Percentiles rank a stretch among this genome's conserved stretches.
phyloP scores from a whole-genome alignment of 2,888 invertebrate species.

The Limulus polyphemus region DNA sequence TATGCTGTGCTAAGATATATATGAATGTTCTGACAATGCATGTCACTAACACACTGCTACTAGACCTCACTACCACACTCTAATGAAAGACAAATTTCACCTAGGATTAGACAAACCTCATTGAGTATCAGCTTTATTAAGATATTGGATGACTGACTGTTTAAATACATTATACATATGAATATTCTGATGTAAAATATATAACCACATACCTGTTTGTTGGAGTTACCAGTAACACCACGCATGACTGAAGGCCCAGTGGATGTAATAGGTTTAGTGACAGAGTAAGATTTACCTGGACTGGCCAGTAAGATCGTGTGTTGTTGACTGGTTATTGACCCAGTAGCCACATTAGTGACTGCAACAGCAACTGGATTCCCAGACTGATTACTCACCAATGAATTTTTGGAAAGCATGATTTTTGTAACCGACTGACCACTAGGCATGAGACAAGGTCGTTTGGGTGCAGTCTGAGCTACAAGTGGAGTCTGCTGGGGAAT shows the following conservation, averaged over 20 bases:
- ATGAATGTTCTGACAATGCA: too few relatives aligned
- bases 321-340: constrained; percentile 14
- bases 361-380: constrained; percentile 11
- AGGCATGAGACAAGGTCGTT: too few relatives aligned
- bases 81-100: too few relatives aligned
- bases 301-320: constrained; percentile 26
- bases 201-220: constrained; percentile 25
- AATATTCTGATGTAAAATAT: too few relatives aligned
- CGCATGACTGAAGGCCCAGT: constrained; percentile 31
- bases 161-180: neutral
- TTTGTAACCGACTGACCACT: constrained; percentile 18
- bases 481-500: too few relatives aligned
- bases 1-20: too few relatives aligned
- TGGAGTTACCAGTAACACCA: constrained; percentile 29
- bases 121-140: neutral
- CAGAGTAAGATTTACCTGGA: constrained; percentile 48
- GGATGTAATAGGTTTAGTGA: constrained; percentile 45
- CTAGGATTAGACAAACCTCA: too few relatives aligned
- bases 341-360: constrained; percentile 10
- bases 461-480: too few relatives aligned
- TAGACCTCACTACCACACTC: too few relatives aligned
- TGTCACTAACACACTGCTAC: too few relatives aligned
- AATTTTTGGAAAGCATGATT: constrained; percentile 35
- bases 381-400: constrained; percentile 30
- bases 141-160: too few relatives aligned